Evolutionary conservation across 2,797 vertebrate species (phyloP).

Genomic region (Helarctos malayanus): DNA sequence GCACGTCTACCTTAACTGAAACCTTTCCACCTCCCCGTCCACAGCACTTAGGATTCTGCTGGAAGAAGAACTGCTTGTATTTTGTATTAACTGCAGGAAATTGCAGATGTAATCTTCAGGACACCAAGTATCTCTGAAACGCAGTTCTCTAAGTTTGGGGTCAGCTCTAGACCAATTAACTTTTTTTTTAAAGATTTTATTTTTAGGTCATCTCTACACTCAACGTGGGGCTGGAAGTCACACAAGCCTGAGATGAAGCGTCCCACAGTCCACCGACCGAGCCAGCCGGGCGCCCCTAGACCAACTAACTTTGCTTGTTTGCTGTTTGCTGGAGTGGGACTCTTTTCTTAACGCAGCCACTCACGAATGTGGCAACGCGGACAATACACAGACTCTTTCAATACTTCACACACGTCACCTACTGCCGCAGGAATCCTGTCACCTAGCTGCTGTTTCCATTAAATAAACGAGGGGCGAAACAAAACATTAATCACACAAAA

Average conservation of each 20-base stretch:
- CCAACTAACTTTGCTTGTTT: no score
- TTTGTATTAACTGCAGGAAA: rapidly evolving
- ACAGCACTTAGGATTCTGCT: not conserved
- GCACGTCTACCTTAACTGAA: not conserved
- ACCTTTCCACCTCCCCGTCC: not conserved
- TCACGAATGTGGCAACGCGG: no score
- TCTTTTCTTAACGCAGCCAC: not conserved
- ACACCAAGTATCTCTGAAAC: not conserved
- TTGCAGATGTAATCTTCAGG: not conserved
- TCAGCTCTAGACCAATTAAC: not conserved
- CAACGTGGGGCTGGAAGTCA: not conserved
- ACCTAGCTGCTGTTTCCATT: rapidly evolving
- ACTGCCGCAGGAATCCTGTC: rapidly evolving
- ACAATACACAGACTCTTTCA: not conserved
- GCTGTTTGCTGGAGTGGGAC: no score
- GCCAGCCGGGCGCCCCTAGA: not conserved
- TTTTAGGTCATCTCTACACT: not conserved
- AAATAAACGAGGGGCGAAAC: not conserved
- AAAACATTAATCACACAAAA: not conserved
- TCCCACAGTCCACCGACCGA: not conserved
- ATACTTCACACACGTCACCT: not conserved
- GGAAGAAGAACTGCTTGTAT: not conserved
- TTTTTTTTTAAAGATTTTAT: not conserved
- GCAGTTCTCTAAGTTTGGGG: not conserved
- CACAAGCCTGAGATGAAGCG: not conserved